phyloP scores from a whole-genome alignment of 2,888 invertebrate species.

The Platypus cylindrus region DNA sequence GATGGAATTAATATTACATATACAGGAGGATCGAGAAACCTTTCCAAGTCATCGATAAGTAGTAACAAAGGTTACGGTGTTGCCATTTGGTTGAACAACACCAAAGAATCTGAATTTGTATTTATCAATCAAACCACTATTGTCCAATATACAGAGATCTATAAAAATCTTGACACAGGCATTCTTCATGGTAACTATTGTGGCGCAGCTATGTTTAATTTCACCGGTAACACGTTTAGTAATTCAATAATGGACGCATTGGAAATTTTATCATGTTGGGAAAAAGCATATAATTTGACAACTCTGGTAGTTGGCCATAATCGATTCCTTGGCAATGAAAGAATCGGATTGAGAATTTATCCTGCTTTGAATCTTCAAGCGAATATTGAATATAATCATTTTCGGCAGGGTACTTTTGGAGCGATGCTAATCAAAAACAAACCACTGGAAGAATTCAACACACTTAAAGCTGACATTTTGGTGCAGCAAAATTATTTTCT shows the following conservation, averaged over 20 bases:
- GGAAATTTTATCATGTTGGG: slow-evolving; percentile 77
- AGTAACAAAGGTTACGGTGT: slow-evolving; percentile 83
- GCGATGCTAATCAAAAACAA: slow-evolving; percentile 75
- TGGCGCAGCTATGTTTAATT: slow-evolving; percentile 69
- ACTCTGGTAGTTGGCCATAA: slow-evolving; percentile 77
- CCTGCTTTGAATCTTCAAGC: slow-evolving; percentile 72
- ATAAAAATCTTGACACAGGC: slow-evolving; percentile 77
- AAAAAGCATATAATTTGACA: slow-evolving; percentile 37
- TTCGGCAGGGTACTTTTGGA: slow-evolving; percentile 69
- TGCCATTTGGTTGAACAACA: slow-evolving; percentile 83
- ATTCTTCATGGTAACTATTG: slow-evolving; percentile 91
- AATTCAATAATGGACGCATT: slow-evolving; percentile 66
- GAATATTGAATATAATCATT: slow-evolving; percentile 78
- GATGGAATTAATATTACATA: slow-evolving; percentile 94
- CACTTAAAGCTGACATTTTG: slow-evolving; percentile 54
- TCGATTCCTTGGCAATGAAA: slow-evolving; percentile 61
- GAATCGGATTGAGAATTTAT: slow-evolving; percentile 62
- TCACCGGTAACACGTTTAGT: slow-evolving; percentile 85
- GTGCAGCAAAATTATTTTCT: slow-evolving; percentile 83
- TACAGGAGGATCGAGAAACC: slow-evolving; percentile 84
- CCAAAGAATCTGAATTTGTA: slow-evolving; percentile 61
- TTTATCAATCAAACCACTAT: slow-evolving; percentile 75
- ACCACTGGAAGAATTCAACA: slow-evolving; percentile 66
- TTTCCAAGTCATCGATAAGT: slow-evolving; percentile 74
- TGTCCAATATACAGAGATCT: slow-evolving; percentile 76